Evolutionary conservation across 2,797 vertebrate species (phyloP), one percentile per base, ranked within the genome.

Genomic region (Triplophysa yarkandensis): DNA sequence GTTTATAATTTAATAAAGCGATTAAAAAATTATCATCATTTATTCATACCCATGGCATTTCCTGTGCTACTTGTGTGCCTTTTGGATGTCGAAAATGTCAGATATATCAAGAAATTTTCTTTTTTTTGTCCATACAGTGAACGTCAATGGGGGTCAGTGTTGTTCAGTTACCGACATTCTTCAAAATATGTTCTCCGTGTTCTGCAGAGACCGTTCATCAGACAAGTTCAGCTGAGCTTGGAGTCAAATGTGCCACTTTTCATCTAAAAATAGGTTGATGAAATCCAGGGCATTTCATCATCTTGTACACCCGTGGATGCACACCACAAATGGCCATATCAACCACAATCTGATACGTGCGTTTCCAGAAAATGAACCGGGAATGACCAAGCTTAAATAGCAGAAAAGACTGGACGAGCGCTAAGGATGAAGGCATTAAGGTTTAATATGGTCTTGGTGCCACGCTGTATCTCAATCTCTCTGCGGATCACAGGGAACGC

Each of bases 261-360:
- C 74, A 84, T 82, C 88, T 84, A 84, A 84, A 87, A 75, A 21
- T 86, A 67, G 69, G 74, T 81, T 86, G 83, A 82, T 74, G 69
- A 82, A 86, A 85, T 84, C 79, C 83, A 80, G 86, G 86, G 83
- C 80, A 87, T 82, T 68, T 74, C 80, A 77, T 68, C 90, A 92
- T 90, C 83, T 74, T 75, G 70, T 70, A 65, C 84, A 81, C 77
- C 64, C 32, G 61, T 62, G 54, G 78, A 74, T 82, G 83, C 77
- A 71, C 78, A 80, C 90, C 89, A 88, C 89, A 91, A 87, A 90
- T 88, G 90, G 91, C 75, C 68, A 50, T 57, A 76, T 76, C 65
- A 67, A 14, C 28, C 44, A 30, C 54, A 69, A 72, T 75, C 71
- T 70, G 63, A 61, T 11, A 54, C 21, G 58, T 46, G 23, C 10